Evolutionary conservation across 2,113 vertebrate genomes (phyloP).

Genomic region (Cynoglossus semilaevis): DNA sequence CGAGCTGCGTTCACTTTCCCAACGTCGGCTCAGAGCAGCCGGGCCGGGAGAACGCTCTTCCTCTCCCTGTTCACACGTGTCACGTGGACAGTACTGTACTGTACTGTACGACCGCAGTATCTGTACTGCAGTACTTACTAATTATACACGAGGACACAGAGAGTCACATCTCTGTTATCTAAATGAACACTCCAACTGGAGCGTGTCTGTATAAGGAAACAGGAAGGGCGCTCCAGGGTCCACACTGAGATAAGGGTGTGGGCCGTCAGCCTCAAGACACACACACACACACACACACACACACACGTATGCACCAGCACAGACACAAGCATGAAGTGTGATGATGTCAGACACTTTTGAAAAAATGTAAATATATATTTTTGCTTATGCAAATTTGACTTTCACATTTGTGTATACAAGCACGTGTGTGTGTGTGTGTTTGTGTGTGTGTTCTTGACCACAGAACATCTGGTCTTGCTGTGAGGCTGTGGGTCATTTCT

Average conservation of each 20-base stretch:
- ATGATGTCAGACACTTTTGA: no score
- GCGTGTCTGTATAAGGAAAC: constrained; percentile 69
- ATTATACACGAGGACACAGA: not conserved
- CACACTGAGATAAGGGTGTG: constrained; percentile 67
- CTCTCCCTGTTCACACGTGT: not conserved
- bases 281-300: constrained; percentile 10
- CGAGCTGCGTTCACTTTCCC: constrained; percentile 39
- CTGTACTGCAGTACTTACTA: constrained; percentile 17
- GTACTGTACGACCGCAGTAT: not conserved
- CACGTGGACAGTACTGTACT: no score
- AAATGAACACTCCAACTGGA: constrained; percentile 50
- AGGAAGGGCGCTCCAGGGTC: constrained; percentile 71
- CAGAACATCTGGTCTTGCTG: no score
- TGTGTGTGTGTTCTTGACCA: constrained; percentile 8
- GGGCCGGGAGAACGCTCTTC: not conserved
- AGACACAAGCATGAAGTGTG: not conserved
- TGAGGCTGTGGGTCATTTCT: no score
- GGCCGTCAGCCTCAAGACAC: constrained; percentile 35
- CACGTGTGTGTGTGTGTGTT: not conserved
- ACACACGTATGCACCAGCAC: not conserved
- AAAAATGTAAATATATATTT: not conserved
- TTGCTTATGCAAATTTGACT: constrained; percentile 33
- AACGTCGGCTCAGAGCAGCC: constrained; percentile 7
- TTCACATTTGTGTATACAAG: constrained; percentile 12
- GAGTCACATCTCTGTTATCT: constrained; percentile 40